phyloP scores from a whole-genome alignment of 2,888 invertebrate genomes.

The Lottia gigantea region DNA sequence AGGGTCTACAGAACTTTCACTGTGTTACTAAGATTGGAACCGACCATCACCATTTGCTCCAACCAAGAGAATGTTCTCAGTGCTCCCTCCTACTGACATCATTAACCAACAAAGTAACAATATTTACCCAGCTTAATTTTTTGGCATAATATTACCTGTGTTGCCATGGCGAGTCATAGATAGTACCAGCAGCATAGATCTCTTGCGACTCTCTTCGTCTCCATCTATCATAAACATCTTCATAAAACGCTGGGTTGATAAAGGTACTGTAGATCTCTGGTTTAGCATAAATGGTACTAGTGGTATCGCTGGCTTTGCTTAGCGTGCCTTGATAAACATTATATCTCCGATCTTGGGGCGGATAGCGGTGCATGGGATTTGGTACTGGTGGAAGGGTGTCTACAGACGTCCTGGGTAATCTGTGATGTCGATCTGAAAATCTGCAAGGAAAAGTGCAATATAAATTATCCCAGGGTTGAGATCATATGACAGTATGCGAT shows the following conservation, averaged over 20 bases:
- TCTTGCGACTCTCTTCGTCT: conserved; percentile 16
- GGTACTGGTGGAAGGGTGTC: not conserved
- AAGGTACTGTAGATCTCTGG: conserved; percentile 30
- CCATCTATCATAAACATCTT: conserved; percentile 29
- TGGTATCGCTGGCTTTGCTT: not conserved
- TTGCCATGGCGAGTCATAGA: conserved; percentile 27
- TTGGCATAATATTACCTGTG: conserved; percentile 24
- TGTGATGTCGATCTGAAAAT: not conserved
- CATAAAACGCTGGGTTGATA: conserved; percentile 30
- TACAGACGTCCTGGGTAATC: not conserved
- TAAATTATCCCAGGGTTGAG: too few species aligned
- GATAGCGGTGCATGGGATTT: not conserved
- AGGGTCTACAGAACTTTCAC: too few species aligned
- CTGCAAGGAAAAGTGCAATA: not conserved
- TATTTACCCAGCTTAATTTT: too few species aligned
- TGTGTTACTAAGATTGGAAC: too few species aligned
- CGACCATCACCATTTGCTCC: too few species aligned
- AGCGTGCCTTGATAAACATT: not conserved
- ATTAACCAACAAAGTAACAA: too few species aligned
- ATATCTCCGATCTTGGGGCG: not conserved
- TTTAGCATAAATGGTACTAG: conserved; percentile 19
- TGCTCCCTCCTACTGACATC: too few species aligned
- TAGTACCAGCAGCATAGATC: conserved; percentile 13
- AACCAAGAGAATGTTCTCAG: too few species aligned
- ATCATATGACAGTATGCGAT: too few species aligned